Conservation (phyloP, 2,888 invertebrate species). For the Patella ulyssiponensis region DNA sequence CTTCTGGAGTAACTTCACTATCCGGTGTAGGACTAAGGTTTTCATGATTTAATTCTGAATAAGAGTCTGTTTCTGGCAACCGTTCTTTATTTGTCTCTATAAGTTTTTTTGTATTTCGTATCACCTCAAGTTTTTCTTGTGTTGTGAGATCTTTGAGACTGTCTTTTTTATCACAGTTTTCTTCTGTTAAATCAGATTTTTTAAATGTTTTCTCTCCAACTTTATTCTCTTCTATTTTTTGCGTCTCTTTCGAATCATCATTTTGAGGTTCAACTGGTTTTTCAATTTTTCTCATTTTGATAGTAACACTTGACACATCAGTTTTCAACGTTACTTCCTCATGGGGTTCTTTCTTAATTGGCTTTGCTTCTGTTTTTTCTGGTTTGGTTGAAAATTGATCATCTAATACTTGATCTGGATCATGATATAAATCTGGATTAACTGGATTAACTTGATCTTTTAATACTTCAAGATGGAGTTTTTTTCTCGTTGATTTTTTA, state of each 20-base stretch:
- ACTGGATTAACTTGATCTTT: slow-evolving; percentile 2
- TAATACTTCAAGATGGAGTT: not conserved
- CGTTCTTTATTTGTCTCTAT: too few relatives aligned
- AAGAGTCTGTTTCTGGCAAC: too few relatives aligned
- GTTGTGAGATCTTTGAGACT: too few relatives aligned
- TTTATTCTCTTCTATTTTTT: not conserved
- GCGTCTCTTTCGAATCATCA: not conserved
- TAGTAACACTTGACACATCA: not conserved
- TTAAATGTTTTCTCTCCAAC: not conserved
- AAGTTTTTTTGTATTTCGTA: too few relatives aligned
- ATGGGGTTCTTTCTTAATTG: not conserved
- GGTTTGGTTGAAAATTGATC: not conserved
- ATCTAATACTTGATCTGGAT: not conserved
- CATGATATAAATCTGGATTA: not conserved
- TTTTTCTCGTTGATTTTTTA: not conserved
- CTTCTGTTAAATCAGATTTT: not conserved
- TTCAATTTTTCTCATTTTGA: slow-evolving; percentile 3
- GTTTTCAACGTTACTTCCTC: not conserved
- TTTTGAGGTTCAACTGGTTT: not conserved
- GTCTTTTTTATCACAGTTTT: not conserved
- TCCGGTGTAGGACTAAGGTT: too few relatives aligned
- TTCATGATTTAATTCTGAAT: too few relatives aligned
- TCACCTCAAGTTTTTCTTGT: too few relatives aligned
- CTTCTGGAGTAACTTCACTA: too few relatives aligned
- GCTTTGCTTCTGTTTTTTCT: not conserved